These are phyloP conservation scores for Trachurus trachurus DNA, from an alignment of 2,797 vertebrate genomes.

Conservation along the genomic window DNA sequence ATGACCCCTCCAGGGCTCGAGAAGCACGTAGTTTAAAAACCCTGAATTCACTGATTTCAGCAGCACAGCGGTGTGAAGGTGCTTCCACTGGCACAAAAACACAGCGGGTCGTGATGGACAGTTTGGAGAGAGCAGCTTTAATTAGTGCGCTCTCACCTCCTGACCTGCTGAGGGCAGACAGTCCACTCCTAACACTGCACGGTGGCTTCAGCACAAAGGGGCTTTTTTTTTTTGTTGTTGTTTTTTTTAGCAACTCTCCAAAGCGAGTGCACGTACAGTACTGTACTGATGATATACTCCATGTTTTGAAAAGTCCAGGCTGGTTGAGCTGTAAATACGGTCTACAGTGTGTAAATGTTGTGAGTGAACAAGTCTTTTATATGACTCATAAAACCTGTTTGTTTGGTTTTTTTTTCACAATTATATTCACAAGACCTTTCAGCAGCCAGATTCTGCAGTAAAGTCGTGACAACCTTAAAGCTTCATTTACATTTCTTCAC, in stretches of 20 bases:
- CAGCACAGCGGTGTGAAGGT: background rate
- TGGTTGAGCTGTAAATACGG: background rate
- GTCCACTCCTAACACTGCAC: slow-evolving; percentile 24
- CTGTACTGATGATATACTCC: background rate
- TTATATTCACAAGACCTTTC: background rate
- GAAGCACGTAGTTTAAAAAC: background rate
- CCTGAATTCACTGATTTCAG: slow-evolving; percentile 1
- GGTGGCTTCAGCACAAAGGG: background rate
- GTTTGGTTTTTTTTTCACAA: background rate
- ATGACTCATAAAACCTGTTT: slow-evolving; percentile 10
- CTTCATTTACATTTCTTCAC: background rate
- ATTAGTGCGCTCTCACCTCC: slow-evolving; percentile 38
- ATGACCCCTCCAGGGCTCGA: background rate
- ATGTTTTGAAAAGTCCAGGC: background rate
- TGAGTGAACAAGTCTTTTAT: background rate
- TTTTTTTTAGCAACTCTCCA: background rate
- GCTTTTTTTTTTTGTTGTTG: background rate
- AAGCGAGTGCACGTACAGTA: background rate
- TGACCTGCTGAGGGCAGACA: slow-evolving; percentile 42
- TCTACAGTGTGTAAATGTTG: background rate
- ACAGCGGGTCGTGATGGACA: background rate
- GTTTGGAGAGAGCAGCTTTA: slow-evolving; percentile 31
- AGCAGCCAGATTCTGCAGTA: background rate
- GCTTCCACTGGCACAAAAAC: slow-evolving; percentile 1
- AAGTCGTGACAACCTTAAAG: background rate